Base-by-base conservation (phyloP, 2,113 vertebrate species). In the Lasiurus cinereus region DNA sequence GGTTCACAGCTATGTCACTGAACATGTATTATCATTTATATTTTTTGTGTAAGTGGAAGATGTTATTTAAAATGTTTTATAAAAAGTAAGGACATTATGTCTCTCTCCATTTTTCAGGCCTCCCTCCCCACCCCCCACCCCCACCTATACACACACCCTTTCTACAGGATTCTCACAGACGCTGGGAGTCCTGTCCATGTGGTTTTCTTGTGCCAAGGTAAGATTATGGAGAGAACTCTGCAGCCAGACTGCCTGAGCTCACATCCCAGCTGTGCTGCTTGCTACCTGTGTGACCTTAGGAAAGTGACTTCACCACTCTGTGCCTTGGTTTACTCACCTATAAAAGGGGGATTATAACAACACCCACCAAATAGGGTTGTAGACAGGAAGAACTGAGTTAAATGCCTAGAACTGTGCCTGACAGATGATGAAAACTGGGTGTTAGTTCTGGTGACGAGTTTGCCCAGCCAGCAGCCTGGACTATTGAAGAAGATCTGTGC, bases 11-110 rank as follows among this genome's bases (percentile, higher is more conserved):
- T 6, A 27, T 33, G 27, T 13, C 70, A 48, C 4, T n/a, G 39
- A 39, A 39, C 39, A 39, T 39, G 8, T 52, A 19, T 33, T 9
- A 67, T 19, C 18, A 52, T n/a, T 24, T 74, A 46, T 50, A 39
- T 59, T 54, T 80, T 39, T 69, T 69, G 2, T 50, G 43, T 52
- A 50, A 85, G 14, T 29, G 27, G 50, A 77, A 50, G 50, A 72
- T 56, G 52, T 82, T 85, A 77, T 66, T 93, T 85, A 56, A 78
- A 89, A 33, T 33, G 64, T 95, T 76, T 33, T 73, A 39, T 22
- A 18, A 78, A 48, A 69, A 19, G 11, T 73, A 27, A 39, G 46
- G 66, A n/a, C 52, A 27, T 22, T 21, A 29, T 24, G 2, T 64
- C 33, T 79, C 15, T 64, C 43, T 87, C 31, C 52, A 79, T 43